These are phyloP conservation scores for Chymomyza procnemis DNA, from an alignment of 2,888 invertebrate genomes.

Conservation along the genomic window DNA sequence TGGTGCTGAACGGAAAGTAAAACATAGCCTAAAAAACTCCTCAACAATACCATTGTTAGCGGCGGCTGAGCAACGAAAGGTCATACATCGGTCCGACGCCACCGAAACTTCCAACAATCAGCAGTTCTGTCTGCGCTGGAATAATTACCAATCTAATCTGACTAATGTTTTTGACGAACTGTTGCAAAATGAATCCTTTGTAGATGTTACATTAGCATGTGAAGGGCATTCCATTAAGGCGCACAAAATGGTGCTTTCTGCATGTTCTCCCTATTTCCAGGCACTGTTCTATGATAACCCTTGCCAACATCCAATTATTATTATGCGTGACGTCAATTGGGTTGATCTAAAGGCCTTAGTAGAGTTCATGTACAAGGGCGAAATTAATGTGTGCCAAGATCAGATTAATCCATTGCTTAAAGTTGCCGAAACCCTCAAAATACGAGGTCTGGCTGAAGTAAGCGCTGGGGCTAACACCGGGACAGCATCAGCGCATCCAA, in stretches of 20 bases:
- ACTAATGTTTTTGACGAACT: conserved; percentile 90
- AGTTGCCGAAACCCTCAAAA: conserved; percentile 91
- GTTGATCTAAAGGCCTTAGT: conserved; percentile 93
- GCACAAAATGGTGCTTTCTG: conserved; percentile 94
- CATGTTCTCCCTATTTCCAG: conserved; percentile 96
- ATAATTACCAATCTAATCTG: conserved; percentile 93
- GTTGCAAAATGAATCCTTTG: conserved; percentile 92
- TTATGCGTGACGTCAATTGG: conserved; percentile 94
- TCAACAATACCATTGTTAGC: neutral
- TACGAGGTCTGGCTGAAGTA: conserved; percentile 91
- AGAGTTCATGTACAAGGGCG: conserved; percentile 97
- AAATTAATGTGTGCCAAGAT: conserved; percentile 95
- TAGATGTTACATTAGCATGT: conserved; percentile 94
- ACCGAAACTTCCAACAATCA: conserved; percentile 78
- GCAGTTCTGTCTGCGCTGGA: conserved; percentile 95
- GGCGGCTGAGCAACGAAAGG: conserved; percentile 10
- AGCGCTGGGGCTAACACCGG: conserved; percentile 79
- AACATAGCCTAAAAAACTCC: conserved; percentile 18
- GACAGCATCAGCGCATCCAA: conserved; percentile 49
- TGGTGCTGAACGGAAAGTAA: conserved; percentile 27
- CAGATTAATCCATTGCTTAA: conserved; percentile 91
- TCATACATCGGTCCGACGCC: conserved; percentile 2
- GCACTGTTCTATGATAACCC: conserved; percentile 94
- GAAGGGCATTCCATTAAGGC: conserved; percentile 94
- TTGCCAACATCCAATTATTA: conserved; percentile 94